Base-by-base conservation (phyloP, 2,797 vertebrate species). In the Sebastolobus alascanus region DNA sequence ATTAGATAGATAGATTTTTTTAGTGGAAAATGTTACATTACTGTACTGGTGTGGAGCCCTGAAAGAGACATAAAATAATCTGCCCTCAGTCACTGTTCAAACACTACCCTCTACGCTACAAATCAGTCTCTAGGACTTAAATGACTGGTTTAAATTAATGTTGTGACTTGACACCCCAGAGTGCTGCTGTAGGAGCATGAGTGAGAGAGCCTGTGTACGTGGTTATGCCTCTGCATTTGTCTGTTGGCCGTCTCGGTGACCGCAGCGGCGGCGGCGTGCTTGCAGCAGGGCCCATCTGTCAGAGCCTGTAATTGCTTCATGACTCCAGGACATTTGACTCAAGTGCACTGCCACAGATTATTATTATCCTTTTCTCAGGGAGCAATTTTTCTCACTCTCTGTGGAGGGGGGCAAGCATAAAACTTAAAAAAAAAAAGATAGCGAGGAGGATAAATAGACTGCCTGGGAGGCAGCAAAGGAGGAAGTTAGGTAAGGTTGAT, bases 231-330 rank as follows among this genome's bases (percentile, higher is more conserved):
- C 88, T 84, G 86, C 89, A 90, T 87, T 93, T 90, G 94, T 91
- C 92, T 90, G 87, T 70, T 78, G 87, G 91, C 90, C 90, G 78
- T 90, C 94, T 92, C 81, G 29, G 89, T 95, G 94, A 92, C 90
- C 93, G 68, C 84, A 87, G 93, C 73, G n/a, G 87, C 89, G 82
- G 89, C 89, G 82, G 89, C 43, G 63, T 83, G 88, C 89, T 90
- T 91, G 86, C 90, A 89, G 92, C 88, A 83, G 92, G 87, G 84
- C 90, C 93, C 92, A 95, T 95, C 94, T 94, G 94, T 95, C 95
- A 96, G 85, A 93, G 89, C 66, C 88, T 93, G 93, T 94, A 95
- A 95, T 93, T 94, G 95, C 95, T 94, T 94, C 94, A 95, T 92
- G 94, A 94, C 93, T 94, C 80, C 90, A 14, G 90, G 93, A 94